phyloP scores from a whole-genome alignment of 2,888 invertebrate species.

The Hofmannophila pseudospretella region DNA sequence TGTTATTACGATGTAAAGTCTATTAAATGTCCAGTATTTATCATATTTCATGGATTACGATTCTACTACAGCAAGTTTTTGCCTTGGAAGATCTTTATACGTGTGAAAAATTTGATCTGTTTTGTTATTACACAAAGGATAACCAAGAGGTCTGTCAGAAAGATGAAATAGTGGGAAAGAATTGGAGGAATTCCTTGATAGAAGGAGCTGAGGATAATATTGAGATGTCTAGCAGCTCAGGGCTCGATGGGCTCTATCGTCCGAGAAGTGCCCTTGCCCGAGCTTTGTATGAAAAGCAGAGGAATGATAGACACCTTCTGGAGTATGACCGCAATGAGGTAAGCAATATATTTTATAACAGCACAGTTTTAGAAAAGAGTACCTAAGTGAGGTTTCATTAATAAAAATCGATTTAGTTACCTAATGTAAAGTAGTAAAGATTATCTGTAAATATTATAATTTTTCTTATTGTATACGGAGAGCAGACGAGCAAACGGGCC shows the following conservation, averaged over 20 bases:
- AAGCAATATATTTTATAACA: slow-evolving; percentile 34
- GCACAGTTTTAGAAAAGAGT: not conserved
- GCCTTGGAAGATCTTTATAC: slow-evolving; percentile 22
- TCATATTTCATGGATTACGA: slow-evolving; percentile 22
- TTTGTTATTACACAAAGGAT: slow-evolving; percentile 50
- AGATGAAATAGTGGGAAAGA: slow-evolving; percentile 25
- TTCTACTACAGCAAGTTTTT: slow-evolving; percentile 24
- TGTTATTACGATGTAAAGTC: slow-evolving; percentile 7
- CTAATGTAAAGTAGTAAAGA: no score
- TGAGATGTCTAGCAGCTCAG: slow-evolving; percentile 49
- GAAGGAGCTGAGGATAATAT: slow-evolving; percentile 22
- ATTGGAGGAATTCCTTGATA: slow-evolving; percentile 17
- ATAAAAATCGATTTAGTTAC: no score
- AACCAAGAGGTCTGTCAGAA: slow-evolving; percentile 36
- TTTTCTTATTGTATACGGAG: no score
- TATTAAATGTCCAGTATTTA: slow-evolving; percentile 34
- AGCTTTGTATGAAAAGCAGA: slow-evolving; percentile 84
- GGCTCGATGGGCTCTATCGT: slow-evolving; percentile 72
- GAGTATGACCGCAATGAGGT: slow-evolving; percentile 84
- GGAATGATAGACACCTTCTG: slow-evolving; percentile 82
- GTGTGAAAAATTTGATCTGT: slow-evolving; percentile 36
- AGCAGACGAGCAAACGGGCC: no score
- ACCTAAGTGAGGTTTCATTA: no score
- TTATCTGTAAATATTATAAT: no score
- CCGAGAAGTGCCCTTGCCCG: slow-evolving; percentile 85